These are phyloP conservation scores for Melinaea menophilus DNA, from an alignment of 2,888 invertebrate species.

Conservation along the genomic window DNA sequence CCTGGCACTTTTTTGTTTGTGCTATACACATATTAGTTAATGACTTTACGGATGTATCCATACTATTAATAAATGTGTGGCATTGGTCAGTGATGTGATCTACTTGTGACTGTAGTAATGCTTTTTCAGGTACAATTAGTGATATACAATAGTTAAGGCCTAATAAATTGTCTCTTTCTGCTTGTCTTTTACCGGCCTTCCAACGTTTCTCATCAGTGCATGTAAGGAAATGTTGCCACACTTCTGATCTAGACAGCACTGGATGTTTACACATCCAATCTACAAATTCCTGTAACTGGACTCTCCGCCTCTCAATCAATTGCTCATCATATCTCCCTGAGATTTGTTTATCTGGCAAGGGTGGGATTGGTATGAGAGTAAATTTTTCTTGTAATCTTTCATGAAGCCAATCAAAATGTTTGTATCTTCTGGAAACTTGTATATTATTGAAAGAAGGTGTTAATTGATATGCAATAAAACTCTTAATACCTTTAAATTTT, in stretches of 20 bases:
- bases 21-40: conserved; percentile 88
- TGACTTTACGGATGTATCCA: conserved; percentile 93
- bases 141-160: conserved; percentile 95
- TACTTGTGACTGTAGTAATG: conserved; percentile 83
- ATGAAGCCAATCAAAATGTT: conserved; percentile 99
- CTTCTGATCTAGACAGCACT: conserved; percentile 92
- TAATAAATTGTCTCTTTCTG: conserved; percentile 94
- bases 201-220: conserved; percentile 98
- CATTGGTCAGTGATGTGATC: conserved; percentile 92
- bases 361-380: conserved; percentile 95
- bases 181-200: conserved; percentile 97
- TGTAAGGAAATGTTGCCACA: conserved; percentile 98
- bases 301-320: conserved; percentile 95
- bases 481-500: conserved; percentile 98
- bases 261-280: conserved; percentile 98
- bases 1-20: conserved; percentile 92
- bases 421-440: conserved; percentile 96
- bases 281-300: conserved; percentile 96
- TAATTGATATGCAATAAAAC: conserved; percentile 97
- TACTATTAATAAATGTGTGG: conserved; percentile 86
- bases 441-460: conserved; percentile 96
- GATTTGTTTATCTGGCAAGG: conserved; percentile 98
- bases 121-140: conserved; percentile 89
- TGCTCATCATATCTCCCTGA: conserved; percentile 98
- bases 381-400: conserved; percentile 96